Base-by-base conservation (phyloP, 2,888 invertebrate species). In the Tuberolachnus salignus region DNA sequence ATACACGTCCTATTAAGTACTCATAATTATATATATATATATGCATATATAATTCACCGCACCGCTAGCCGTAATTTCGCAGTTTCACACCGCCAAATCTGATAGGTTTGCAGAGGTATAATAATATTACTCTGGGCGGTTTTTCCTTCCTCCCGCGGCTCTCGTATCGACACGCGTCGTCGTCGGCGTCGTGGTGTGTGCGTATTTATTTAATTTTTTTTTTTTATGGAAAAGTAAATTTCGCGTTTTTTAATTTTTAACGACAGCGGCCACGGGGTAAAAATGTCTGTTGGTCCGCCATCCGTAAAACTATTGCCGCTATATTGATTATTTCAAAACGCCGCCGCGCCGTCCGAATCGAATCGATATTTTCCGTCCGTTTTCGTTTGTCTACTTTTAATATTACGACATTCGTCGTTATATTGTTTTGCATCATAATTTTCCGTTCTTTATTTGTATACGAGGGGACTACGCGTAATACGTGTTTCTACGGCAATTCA, bases 291-390 rank as follows among this genome's bases (percentile, higher is more conserved):
- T 59, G 75, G 57, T 67, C 21, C 59, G 75, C 49, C 67, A 78
- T 78, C 75, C 75, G 75, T 78, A 78, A 78, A 78, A 78, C 75
- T 78, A 63, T 73, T 78, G 75, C 75, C 34, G 21, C 67, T 23
- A 63, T 73, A 34, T 53, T 11, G 59, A 46, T 57, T 78, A 59
- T 78, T 78, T 78, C 75, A 78, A 78, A 78, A 78, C 57, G 34
- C 34, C 34, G 34, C 34, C 34, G 34, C 34, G 57, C 34, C 67
- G 44, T 59, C 67, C 67, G 75, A 78, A 78, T 78, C 75, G 67
- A 78, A 78, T 78, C 67, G 49, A 78, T 66, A 49, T 78, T 78
- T 78, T 78, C 75, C 75, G 75, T 78, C 49, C 1, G 75, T 74
- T 64, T 53, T 64, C 53, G 63, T 44, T n/a, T n/a, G n/a, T 64